Percentiles rank a stretch among this genome's conserved stretches.
These are phyloP conservation scores for Rhorus exstirpatorius DNA, from an alignment of 2,888 invertebrate genomes.

Conservation along the genomic window DNA sequence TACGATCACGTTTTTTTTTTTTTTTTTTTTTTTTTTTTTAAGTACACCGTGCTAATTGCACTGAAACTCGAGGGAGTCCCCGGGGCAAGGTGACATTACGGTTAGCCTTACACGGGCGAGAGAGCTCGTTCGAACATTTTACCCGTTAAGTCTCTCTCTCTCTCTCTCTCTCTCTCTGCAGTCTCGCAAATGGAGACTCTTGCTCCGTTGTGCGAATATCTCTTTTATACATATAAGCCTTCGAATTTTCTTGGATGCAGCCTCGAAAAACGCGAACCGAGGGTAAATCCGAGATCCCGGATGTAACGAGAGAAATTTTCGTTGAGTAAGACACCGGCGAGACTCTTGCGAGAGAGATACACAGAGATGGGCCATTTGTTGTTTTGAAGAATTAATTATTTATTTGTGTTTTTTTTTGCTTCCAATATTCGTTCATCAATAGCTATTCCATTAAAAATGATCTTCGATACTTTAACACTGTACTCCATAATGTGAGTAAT, in stretches of 20 bases:
- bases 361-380: no score
- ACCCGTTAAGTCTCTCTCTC: conserved; percentile 35
- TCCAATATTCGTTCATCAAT: neutral
- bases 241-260: conserved; percentile 65
- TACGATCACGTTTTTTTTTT: conserved; percentile 54
- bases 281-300: conserved; percentile 61
- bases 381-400: no score
- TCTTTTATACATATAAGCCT: no score
- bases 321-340: conserved; percentile 14
- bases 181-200: no score
- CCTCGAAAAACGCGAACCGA: conserved; percentile 36
- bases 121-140: conserved; percentile 44
- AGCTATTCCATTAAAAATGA: no score
- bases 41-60: conserved; percentile 61
- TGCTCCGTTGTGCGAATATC: no score
- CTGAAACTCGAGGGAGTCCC: conserved; percentile 52
- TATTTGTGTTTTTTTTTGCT: neutral
- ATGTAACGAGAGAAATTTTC: conserved; percentile 40
- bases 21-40: no score
- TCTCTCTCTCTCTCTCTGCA: conserved; percentile 22
- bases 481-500: no score
- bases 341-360: no score
- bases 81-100: conserved; percentile 59
- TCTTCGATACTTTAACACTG: no score
- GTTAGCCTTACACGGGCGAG: conserved; percentile 55